A percentile compares a stretch with the other conserved stretches of the same genome.
Evolutionary conservation across 1,140 invertebrate species (phyloP).

Genomic region (Cotesia typhae): DNA sequence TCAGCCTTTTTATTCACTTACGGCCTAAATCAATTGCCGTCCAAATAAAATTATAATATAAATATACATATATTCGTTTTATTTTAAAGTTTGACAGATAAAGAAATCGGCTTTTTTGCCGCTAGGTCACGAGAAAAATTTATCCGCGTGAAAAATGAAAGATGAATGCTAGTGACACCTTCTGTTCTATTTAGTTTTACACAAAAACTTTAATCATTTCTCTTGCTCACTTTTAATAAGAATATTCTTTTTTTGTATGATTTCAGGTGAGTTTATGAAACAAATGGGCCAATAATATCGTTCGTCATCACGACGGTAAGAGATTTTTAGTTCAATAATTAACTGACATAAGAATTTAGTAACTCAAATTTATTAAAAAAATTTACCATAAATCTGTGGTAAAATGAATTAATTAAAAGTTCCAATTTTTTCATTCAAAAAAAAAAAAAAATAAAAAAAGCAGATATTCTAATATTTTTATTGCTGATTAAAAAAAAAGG

Average conservation of each 20-base stretch:
- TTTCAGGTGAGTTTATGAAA: constrained; percentile 35
- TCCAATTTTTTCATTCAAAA: no score
- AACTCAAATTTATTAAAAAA: no score
- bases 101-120: background rate
- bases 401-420: no score
- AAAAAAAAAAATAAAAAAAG: no score
- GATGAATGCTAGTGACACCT: background rate
- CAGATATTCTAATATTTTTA: no score
- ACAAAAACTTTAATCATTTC: constrained; percentile 2
- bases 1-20: constrained; percentile 9
- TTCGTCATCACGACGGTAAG: no score
- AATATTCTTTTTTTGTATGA: constrained; percentile 10
- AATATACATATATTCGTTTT: constrained; percentile 2
- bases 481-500: no score
- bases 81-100: background rate
- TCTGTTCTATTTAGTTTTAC: background rate
- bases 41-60: background rate
- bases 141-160: constrained; percentile 1
- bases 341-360: no score
- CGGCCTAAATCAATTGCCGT: background rate
- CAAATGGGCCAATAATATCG: no score
- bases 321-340: no score
- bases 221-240: background rate
- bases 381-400: no score
- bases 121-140: background rate